Conservation (phyloP, 2,113 vertebrate species). For the Oncorhynchus gorbuscha region DNA sequence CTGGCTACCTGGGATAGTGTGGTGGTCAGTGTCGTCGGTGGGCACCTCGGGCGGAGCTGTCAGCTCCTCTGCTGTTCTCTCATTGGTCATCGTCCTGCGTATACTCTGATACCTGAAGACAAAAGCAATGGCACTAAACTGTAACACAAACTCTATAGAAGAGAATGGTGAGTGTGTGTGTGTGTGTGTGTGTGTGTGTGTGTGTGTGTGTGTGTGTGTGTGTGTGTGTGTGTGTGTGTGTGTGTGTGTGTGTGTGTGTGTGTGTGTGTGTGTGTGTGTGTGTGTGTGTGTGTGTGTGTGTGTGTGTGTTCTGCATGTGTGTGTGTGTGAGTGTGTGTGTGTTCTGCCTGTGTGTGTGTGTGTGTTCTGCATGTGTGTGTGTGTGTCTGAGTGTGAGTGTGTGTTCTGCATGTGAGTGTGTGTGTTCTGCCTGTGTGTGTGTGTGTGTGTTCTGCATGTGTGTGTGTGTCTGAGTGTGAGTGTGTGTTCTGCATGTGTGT, state of each 20-base stretch:
- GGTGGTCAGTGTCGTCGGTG: constrained; percentile 65
- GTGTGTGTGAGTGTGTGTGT: neutral
- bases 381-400: too few relatives aligned
- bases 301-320: too few relatives aligned
- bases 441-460: neutral
- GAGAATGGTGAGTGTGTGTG: neutral
- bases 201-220: too few relatives aligned
- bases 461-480: neutral
- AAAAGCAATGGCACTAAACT: neutral
- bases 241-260: too few relatives aligned
- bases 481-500: too few relatives aligned
- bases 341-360: neutral
- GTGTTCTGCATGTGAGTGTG: too few relatives aligned
- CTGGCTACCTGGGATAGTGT: constrained; percentile 56
- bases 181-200: too few relatives aligned
- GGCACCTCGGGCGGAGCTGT: constrained; percentile 55
- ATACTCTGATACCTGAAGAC: constrained; percentile 91
- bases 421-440: too few relatives aligned
- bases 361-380: neutral
- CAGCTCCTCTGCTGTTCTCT: constrained; percentile 83
- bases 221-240: too few relatives aligned
- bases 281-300: too few relatives aligned
- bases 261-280: neutral
- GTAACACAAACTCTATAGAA: neutral
- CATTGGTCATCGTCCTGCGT: constrained; percentile 92